phyloP scores from a whole-genome alignment of 2,888 invertebrate species.

The Caenorhabditis sinica region DNA sequence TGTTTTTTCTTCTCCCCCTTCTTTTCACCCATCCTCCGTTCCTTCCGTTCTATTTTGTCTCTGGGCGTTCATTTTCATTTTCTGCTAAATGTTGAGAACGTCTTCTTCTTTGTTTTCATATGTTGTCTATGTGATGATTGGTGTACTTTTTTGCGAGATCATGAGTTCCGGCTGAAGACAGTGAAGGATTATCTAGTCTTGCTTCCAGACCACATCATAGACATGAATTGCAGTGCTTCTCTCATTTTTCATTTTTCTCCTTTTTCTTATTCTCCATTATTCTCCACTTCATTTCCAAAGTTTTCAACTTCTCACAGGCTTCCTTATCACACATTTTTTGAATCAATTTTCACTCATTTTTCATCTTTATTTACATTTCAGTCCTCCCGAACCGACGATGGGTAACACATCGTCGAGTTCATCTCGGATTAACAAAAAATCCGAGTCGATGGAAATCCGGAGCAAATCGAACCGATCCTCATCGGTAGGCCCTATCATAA shows the following conservation, averaged over 20 bases:
- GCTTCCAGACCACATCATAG: slow-evolving; percentile 1
- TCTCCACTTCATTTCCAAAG: too few species aligned
- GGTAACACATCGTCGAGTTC: slow-evolving; percentile 67
- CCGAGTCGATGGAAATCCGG: slow-evolving; percentile 65
- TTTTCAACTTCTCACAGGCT: slow-evolving; percentile 13
- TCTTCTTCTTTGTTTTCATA: background rate
- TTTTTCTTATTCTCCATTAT: background rate
- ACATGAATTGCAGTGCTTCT: slow-evolving; percentile 43
- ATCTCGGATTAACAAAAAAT: slow-evolving; percentile 62
- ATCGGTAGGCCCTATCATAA: slow-evolving; percentile 26
- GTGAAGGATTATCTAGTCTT: slow-evolving; percentile 1
- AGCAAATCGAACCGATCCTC: slow-evolving; percentile 50
- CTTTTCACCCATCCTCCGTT: background rate
- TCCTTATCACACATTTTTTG: slow-evolving; percentile 3
- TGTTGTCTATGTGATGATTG: slow-evolving; percentile 8
- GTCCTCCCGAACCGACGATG: slow-evolving; percentile 41
- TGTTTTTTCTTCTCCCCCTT: slow-evolving; percentile 45
- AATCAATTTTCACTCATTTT: too few species aligned
- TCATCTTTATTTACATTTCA: background rate
- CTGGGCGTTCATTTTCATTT: background rate
- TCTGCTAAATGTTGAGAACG: background rate
- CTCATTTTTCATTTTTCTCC: background rate
- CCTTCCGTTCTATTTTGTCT: slow-evolving; percentile 8
- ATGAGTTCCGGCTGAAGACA: slow-evolving; percentile 7
- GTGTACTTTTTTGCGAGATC: slow-evolving; percentile 18